Conservation (phyloP, 2,113 vertebrate genomes). For the Siphamia tubifer region DNA sequence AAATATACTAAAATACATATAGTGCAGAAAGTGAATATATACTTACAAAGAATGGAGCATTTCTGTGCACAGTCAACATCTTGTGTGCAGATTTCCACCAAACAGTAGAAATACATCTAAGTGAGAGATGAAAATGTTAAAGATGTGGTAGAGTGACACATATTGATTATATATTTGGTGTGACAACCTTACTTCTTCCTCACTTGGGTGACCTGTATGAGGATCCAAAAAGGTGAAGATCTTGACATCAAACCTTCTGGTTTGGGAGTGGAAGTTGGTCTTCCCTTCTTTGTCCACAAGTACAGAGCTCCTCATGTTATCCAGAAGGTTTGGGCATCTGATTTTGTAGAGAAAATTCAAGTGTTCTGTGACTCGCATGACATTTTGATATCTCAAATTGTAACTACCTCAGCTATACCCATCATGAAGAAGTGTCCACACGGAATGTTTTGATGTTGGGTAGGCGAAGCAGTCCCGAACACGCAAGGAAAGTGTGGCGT, state of each 20-base stretch:
- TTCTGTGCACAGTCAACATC: constrained; percentile 52
- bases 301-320: constrained; percentile 65
- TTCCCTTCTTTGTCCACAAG: constrained; percentile 44
- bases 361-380: not conserved
- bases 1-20: not conserved
- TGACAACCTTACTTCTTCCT: constrained; percentile 54
- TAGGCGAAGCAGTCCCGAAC: constrained; percentile 75
- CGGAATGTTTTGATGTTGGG: constrained; percentile 66
- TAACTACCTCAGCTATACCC: constrained; percentile 36
- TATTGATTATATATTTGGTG: not conserved
- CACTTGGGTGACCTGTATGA: constrained; percentile 50
- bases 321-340: constrained; percentile 73
- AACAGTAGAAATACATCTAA: constrained; percentile 77
- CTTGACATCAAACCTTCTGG: constrained; percentile 73
- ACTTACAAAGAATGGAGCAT: constrained; percentile 65
- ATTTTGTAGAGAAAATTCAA: not conserved
- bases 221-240: constrained; percentile 73
- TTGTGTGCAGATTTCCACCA: constrained; percentile 74
- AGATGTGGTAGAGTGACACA: too few relatives aligned
- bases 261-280: constrained; percentile 50
- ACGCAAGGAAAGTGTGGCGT: constrained; percentile 57
- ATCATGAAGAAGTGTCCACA: constrained; percentile 74
- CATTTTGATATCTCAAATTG: not conserved
- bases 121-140: not conserved
- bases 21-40: not conserved